Evolutionary conservation across 2,797 vertebrate genomes (phyloP), one percentile per base, ranked within the genome.

Genomic region (Fringilla coelebs): DNA sequence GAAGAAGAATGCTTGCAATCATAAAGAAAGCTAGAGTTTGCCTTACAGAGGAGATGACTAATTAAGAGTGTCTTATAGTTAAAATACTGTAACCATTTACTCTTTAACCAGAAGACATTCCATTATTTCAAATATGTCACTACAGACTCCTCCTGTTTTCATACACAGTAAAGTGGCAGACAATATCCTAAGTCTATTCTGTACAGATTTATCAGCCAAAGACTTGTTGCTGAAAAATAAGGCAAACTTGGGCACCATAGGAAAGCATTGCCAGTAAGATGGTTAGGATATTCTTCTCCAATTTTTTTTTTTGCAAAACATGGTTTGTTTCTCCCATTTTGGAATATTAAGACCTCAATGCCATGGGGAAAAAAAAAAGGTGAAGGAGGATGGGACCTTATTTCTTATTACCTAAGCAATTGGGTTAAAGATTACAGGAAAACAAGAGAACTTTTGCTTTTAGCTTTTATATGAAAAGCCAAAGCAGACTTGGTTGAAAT

Each of bases 361-460:
- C 2, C 41, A 51, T 1, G 3, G 13, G 1, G 0, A 2, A 21
- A 38, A 15, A 60, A 49, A 48, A 48, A 57, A 43, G 17, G 17
- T 43, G 13, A 21, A 32, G 10, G 6, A 49, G 6, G 15, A 66
- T 17, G 17, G 14, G 22, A 63, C 28, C 6, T 55, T 22, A 22
- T 55, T n/a, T n/a, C 54, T 77, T 52, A 67, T 31, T 65, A 82
- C 43, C 62, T 61, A 92, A 76, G 28, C 62, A 75, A 67, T 40
- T 73, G 11, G 4, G 21, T 80, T 94, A 90, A 95, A 94, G 67
- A 94, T 85, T 94, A 91, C 32, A 63, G 70, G 92, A 91, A 70
- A 93, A 79, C 14, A 94, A 91, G 12, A 89, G 32, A 72, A 45
- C 12, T 41, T 61, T 62, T 83, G 13, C 31, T 72, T 95, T 76